Conservation (phyloP, 1,140 invertebrate species). For the Hormaphis cornu region DNA sequence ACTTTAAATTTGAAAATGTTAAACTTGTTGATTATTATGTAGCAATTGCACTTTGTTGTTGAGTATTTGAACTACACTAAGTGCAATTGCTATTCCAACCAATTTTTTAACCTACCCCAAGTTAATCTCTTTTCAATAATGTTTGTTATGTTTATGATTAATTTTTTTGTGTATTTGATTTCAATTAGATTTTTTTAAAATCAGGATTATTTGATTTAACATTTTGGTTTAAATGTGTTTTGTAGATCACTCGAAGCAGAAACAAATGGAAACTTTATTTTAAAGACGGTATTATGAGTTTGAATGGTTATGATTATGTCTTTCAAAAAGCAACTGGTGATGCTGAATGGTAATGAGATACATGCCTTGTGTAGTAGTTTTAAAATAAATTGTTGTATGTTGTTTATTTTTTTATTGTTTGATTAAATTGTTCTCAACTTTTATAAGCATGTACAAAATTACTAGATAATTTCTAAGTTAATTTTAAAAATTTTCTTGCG, state of each 20-base stretch:
- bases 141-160: too few relatives aligned
- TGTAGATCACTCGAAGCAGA: constrained; percentile 85
- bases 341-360: constrained; percentile 78
- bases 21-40: too few relatives aligned
- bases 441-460: constrained; percentile 6
- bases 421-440: neutral
- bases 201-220: too few relatives aligned
- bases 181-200: too few relatives aligned
- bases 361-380: neutral
- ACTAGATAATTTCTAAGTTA: neutral
- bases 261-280: constrained; percentile 99
- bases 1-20: too few relatives aligned
- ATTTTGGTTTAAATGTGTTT: constrained; percentile 40
- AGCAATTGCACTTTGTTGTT: too few relatives aligned
- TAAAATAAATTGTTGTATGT: neutral
- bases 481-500: neutral
- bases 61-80: too few relatives aligned
- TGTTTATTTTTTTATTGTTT: neutral
- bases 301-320: constrained; percentile 94
- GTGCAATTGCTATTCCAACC: too few relatives aligned
- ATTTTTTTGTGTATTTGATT: too few relatives aligned
- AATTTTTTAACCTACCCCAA: too few relatives aligned
- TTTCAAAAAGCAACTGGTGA: constrained; percentile 98
- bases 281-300: constrained; percentile 99
- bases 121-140: too few relatives aligned